These are phyloP conservation scores for Marmota monax DNA, from an alignment of 2,113 vertebrate species.

Conservation along the genomic window DNA sequence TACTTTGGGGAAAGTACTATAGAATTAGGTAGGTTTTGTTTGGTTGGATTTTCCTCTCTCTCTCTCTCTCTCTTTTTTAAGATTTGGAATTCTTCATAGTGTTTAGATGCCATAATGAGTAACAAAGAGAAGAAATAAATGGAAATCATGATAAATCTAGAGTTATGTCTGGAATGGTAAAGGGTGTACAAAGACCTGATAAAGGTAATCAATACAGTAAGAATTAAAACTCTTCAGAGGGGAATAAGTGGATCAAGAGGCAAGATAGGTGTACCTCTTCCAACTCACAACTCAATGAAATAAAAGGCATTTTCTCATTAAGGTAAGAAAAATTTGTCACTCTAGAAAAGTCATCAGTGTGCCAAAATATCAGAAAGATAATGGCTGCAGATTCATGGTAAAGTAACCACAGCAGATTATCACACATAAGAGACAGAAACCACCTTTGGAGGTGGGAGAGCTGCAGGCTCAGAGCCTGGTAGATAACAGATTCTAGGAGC, in stretches of 20 bases:
- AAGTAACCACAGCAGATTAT: neutral
- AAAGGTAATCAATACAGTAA: neutral
- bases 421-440: neutral
- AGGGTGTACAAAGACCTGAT: neutral
- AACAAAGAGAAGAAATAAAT: neutral
- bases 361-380: constrained; percentile 25
- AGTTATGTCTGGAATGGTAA: neutral
- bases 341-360: neutral
- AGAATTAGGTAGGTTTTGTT: neutral
- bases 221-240: neutral
- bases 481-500: neutral
- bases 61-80: neutral
- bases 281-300: neutral
- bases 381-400: neutral
- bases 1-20: neutral
- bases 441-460: neutral
- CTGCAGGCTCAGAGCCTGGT: neutral
- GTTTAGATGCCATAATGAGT: neutral
- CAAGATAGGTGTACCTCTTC: neutral
- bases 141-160: neutral
- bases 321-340: neutral
- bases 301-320: neutral
- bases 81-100: neutral
- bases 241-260: neutral
- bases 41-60: neutral